Base-by-base conservation (phyloP, 2,888 invertebrate species). In the Mongoloraphidia duomilia region DNA sequence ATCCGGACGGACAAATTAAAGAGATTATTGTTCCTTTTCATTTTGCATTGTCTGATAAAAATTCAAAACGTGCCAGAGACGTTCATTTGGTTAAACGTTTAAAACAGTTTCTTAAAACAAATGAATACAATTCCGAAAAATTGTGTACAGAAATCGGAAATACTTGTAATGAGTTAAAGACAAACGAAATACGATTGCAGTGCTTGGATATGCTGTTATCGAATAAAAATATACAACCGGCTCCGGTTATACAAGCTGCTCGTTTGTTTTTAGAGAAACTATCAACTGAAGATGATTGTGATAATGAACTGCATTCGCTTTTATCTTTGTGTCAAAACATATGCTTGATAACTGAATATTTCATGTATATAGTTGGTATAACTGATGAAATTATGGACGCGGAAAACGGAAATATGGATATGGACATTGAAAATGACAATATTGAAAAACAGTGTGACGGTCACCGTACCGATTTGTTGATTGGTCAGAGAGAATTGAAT, bases 11-110 rank as follows among this genome's bases (percentile, higher is more conserved):
- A 0, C 77, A 80, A 58, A 65, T 95, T 1, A 90, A 87, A 63
- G 85, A 84, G 61, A 77, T 95, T 53, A 71, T 74, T 52, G 82
- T 95, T 58, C 96, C 96, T 26, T 96, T 94, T 65, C 93, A 93
- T 66, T 86, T 84, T 64, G 85, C 91, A 0, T 71, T 95, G 39
- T 87, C 86, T 63, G 91, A 87, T 56, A 86, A 84, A 62, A 88
- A 88, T 66, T 91, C 88, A 50, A 84, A 84, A 58, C 79, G 86
- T 58, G 86, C 91, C 0, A 79, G 89, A 57, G 95, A 95, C 66
- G 75, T 93, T 47, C 91, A 94, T 67, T 71, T 91, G 42, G 72
- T 93, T 51, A 82, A 88, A 60, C 83, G 87, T 56, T 65, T 88
- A 33, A 79, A 83, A 52, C 77, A 77, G 39, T 73, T 76, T 52